Percentiles rank a stretch among this genome's conserved stretches.
Evolutionary conservation across 2,113 vertebrate genomes (phyloP).

Genomic region (Cyprinus carpio): DNA sequence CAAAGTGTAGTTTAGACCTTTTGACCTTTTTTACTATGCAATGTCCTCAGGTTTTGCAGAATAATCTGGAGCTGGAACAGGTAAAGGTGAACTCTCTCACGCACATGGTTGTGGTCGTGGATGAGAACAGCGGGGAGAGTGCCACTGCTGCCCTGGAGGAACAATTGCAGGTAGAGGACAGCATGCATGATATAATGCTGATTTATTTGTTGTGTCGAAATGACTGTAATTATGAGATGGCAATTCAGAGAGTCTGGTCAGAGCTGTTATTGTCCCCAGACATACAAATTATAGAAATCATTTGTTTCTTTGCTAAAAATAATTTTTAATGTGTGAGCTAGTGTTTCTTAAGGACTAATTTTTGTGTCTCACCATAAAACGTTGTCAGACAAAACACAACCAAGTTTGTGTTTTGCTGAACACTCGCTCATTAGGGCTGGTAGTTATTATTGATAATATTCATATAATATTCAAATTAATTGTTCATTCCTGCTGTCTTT

Average conservation of each 20-base stretch:
- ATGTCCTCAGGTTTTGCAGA: conserved; percentile 82
- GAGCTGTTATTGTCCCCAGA: background rate
- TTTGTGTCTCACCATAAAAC: background rate
- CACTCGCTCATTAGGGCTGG: background rate
- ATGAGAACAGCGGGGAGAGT: conserved; percentile 90
- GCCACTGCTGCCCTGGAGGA: conserved; percentile 91
- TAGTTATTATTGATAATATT: background rate
- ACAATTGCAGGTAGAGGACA: conserved; percentile 85
- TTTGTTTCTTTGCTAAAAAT: background rate
- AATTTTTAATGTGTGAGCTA: background rate
- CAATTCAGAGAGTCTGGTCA: background rate
- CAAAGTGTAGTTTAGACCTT: background rate
- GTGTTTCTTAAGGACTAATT: background rate
- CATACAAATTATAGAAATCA: background rate
- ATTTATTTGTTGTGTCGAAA: background rate
- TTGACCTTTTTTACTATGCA: conserved; percentile 2
- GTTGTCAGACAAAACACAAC: background rate
- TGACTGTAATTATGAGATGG: background rate
- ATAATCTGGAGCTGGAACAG: conserved; percentile 91
- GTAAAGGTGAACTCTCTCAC: conserved; percentile 98
- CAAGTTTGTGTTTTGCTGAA: background rate
- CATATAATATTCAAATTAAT: background rate
- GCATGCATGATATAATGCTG: background rate
- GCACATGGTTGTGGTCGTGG: conserved; percentile 98
- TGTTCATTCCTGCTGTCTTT: too few relatives aligned